Evolutionary conservation across 2,113 vertebrate genomes (phyloP).

Genomic region (Aphyosemion australe): DNA sequence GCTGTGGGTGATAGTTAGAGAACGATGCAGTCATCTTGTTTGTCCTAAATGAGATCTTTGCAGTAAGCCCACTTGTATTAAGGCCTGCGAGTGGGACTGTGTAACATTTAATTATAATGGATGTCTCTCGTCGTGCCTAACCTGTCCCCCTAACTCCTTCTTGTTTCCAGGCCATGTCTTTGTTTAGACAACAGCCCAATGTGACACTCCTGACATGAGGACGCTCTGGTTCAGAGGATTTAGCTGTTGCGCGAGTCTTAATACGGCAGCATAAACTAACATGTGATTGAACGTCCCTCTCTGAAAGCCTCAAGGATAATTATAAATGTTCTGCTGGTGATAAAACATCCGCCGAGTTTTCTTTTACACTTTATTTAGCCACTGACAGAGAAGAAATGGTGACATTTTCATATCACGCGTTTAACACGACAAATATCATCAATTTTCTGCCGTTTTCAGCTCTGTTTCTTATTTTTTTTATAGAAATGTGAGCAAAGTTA

Average conservation of each 20-base stretch:
- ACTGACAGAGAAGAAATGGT: conserved; percentile 15
- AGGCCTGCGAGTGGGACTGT: conserved; percentile 68
- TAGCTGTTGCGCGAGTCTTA: conserved; percentile 58
- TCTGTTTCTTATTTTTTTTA: conserved; percentile 60
- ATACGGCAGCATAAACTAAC: conserved; percentile 53
- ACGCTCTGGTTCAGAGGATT: conserved; percentile 55
- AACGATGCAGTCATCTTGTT: conserved; percentile 82
- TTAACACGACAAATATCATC: conserved; percentile 37
- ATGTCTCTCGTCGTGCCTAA: conserved; percentile 75
- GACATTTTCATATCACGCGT: conserved; percentile 2
- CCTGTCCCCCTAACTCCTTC: conserved; percentile 74
- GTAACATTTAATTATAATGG: conserved; percentile 80
- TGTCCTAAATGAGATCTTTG: conserved; percentile 77
- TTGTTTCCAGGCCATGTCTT: conserved; percentile 73
- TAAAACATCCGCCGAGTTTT: conserved; percentile 53
- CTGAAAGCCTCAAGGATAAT: conserved; percentile 66
- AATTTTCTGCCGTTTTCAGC: conserved; percentile 63
- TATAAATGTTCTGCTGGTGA: conserved; percentile 59
- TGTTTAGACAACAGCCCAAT: conserved; percentile 73
- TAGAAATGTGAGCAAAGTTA: conserved; percentile 80
- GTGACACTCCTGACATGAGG: conserved; percentile 69
- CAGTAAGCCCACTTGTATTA: conserved; percentile 75
- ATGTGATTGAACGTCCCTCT: conserved; percentile 60
- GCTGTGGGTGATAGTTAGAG: conserved; percentile 77
- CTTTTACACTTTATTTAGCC: conserved; percentile 38